Evolutionary conservation across 2,888 invertebrate species (phyloP).

Genomic region (Labia minor): DNA sequence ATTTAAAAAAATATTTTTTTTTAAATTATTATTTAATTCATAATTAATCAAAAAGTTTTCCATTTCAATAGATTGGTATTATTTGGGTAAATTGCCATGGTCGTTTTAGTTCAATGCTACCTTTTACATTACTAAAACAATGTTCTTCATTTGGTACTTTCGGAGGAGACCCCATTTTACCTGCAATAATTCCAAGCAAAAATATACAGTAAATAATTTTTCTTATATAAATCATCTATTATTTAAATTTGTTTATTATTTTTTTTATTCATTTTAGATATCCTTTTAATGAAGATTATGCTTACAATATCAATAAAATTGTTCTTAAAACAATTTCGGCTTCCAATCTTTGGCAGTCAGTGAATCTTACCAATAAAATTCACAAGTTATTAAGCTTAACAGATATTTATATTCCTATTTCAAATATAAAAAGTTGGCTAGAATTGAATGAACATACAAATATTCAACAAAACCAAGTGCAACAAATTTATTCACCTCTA

Average conservation of each 20-base stretch:
- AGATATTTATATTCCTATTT: neutral
- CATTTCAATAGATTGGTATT: conserved; percentile 36
- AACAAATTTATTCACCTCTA: neutral
- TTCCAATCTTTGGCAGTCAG: neutral
- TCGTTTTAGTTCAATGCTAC: conserved; percentile 39
- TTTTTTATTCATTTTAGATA: too few relatives aligned
- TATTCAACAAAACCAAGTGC: neutral
- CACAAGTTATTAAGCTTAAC: neutral
- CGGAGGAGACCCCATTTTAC: too few relatives aligned
- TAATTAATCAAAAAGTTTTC: conserved; percentile 16
- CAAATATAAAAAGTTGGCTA: neutral
- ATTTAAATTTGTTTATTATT: too few relatives aligned
- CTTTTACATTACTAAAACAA: conserved; percentile 31
- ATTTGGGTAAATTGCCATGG: conserved; percentile 47
- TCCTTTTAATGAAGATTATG: too few relatives aligned
- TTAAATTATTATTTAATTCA: neutral
- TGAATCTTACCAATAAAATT: neutral
- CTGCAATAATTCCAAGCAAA: too few relatives aligned
- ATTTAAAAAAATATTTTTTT: too few relatives aligned
- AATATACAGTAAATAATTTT: too few relatives aligned
- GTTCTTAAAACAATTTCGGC: neutral
- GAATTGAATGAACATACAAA: neutral
- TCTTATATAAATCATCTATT: too few relatives aligned
- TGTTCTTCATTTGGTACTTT: too few relatives aligned
- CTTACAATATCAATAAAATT: neutral